Conservation (phyloP, 2,888 invertebrate species). For the Drosophila conformis region DNA sequence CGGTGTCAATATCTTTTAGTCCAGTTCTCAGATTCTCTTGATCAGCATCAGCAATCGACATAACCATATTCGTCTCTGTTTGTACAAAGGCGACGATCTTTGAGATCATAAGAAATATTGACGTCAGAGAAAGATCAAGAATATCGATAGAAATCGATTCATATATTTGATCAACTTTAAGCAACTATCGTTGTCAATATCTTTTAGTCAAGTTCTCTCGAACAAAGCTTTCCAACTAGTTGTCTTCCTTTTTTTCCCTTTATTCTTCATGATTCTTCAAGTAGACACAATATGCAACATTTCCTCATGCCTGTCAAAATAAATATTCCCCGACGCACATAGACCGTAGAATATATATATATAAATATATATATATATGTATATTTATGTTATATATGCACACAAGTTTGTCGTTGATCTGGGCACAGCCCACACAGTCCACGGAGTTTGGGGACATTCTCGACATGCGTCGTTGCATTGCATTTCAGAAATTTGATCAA, state of each 20-base stretch:
- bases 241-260: not conserved
- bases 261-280: not conserved
- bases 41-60: not conserved
- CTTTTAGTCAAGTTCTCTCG: not conserved
- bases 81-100: no score
- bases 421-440: conserved; percentile 36
- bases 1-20: not conserved
- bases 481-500: conserved; percentile 72
- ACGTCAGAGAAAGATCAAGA: no score
- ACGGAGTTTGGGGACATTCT: conserved; percentile 11
- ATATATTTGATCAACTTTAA: no score
- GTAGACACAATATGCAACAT: conserved; percentile 32
- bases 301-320: conserved; percentile 63
- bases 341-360: conserved; percentile 19
- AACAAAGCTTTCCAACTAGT: no score
- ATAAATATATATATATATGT: not conserved
- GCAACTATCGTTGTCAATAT: not conserved
- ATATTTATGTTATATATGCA: not conserved
- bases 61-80: not conserved
- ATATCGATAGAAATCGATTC: no score
- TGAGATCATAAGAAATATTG: no score
- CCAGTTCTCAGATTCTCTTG: no score
- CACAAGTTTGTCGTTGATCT: conserved; percentile 24
- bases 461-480: conserved; percentile 62
- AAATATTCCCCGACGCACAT: conserved; percentile 47